Conservation (phyloP, 2,113 vertebrate genomes). For the Cyprinus carpio region DNA sequence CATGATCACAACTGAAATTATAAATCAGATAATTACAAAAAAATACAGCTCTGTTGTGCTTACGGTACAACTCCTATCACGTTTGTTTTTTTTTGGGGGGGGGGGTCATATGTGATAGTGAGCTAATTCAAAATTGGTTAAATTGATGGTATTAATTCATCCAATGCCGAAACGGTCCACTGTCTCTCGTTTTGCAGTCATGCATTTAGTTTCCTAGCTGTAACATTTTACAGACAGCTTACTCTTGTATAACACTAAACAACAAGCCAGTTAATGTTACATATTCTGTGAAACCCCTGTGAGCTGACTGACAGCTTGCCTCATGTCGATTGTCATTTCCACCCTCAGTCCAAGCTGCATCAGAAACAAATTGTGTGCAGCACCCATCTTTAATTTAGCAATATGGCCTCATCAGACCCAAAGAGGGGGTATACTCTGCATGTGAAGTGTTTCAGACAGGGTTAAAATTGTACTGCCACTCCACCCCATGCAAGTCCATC, state of each 20-base stretch:
- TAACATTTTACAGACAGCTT: not conserved
- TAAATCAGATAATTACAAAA: not conserved
- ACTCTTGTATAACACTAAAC: not conserved
- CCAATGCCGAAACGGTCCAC: not conserved
- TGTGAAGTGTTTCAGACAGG: not conserved
- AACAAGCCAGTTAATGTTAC: not conserved
- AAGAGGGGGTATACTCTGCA: constrained; percentile 15
- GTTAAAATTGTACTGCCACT: not conserved
- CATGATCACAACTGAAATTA: not conserved
- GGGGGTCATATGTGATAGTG: not conserved
- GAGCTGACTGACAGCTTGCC: constrained; percentile 42
- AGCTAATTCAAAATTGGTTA: too few species aligned
- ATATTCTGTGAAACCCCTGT: not conserved
- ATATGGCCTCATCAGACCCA: constrained; percentile 18
- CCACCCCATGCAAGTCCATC: constrained; percentile 6
- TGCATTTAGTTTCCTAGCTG: not conserved
- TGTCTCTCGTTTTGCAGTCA: not conserved
- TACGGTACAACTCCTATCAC: too few species aligned
- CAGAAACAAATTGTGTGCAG: constrained; percentile 22
- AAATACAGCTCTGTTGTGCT: too few species aligned
- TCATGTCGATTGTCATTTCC: constrained; percentile 44
- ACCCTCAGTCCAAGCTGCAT: not conserved
- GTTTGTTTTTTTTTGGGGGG: too few species aligned
- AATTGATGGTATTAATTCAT: not conserved
- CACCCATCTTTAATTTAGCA: constrained; percentile 39